Evolutionary conservation across 30 jellyfish, hydroid and myxozoan genomes (phyloP), one percentile per base, ranked within the genome.

Genomic region (Turritopsis dohrnii): DNA sequence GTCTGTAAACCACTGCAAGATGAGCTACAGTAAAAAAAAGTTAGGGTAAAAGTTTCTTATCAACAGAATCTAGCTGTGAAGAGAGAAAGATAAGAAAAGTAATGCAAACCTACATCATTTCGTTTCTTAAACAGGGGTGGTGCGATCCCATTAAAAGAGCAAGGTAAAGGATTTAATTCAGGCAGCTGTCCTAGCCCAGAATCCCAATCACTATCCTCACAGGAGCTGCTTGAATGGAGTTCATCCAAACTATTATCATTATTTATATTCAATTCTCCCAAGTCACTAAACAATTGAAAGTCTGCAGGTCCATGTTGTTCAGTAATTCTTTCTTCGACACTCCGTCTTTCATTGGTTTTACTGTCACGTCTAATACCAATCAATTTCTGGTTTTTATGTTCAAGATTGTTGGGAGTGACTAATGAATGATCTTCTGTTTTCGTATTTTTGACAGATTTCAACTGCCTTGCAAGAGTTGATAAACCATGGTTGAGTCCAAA

Each of bases 1-100:
- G 65, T 76, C 87, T 20, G 83, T 20, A 76, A 66, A 87, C 95
- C 95, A 87, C 17, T 87, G 87, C 84, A 52, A 81, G 87, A 87
- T 29, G 3, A 87, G 60, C 95, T 87, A 81, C 26, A 54, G 24
- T 7, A 83, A 65, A 21, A 29, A 54, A 53, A n/a, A n/a, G n/a
- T n/a, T n/a, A n/a, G n/a, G n/a, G n/a, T n/a, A n/a, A n/a, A n/a
- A n/a, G n/a, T n/a, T n/a, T n/a, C n/a, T n/a, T n/a, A n/a, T n/a
- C n/a, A n/a, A n/a, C n/a, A n/a, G n/a, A n/a, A n/a, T n/a, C n/a
- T n/a, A n/a, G n/a, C n/a, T n/a, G n/a, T n/a, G n/a, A n/a, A 41
- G 60, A 41, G 60, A 41, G 60, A 41, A 41, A 41, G 60, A 5
- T 41, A 3, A 3, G 13, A 13, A 3, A 41, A 3, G 60, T 3